These are phyloP conservation scores for Macropis europaea DNA, from an alignment of 2,888 invertebrate species.

Conservation along the genomic window DNA sequence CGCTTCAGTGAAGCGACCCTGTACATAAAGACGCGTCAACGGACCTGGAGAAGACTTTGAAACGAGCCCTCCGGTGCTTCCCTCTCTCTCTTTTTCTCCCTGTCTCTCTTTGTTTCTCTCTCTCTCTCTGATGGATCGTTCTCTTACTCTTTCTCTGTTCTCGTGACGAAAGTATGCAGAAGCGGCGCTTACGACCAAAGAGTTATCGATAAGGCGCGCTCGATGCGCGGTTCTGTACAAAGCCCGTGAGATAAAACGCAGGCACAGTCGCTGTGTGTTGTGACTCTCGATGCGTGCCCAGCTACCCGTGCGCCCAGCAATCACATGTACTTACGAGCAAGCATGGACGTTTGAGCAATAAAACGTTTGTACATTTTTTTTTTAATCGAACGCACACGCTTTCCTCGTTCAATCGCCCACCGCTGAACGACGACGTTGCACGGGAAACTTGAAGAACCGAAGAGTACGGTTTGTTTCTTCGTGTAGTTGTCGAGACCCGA, in stretches of 20 bases:
- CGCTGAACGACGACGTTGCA: too few relatives aligned
- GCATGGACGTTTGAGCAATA: constrained; percentile 66
- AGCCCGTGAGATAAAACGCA: constrained; percentile 22
- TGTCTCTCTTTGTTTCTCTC: background rate
- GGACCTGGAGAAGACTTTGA: constrained; percentile 39
- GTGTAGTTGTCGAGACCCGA: background rate
- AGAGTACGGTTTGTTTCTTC: background rate
- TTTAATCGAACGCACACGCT: constrained; percentile 47
- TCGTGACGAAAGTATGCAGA: constrained; percentile 48
- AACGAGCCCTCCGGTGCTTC: constrained; percentile 47
- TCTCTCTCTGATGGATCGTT: constrained; percentile 2
- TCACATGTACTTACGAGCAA: constrained; percentile 52
- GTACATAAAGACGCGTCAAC: constrained; percentile 53
- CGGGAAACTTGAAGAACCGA: too few relatives aligned
- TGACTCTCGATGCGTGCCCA: constrained; percentile 18
- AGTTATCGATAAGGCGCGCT: constrained; percentile 60
- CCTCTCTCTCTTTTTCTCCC: background rate
- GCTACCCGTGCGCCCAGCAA: constrained; percentile 22
- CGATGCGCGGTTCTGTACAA: constrained; percentile 54
- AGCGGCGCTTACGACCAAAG: constrained; percentile 71
- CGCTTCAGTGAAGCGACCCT: constrained; percentile 62
- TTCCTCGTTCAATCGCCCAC: constrained; percentile 8
- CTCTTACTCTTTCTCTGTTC: background rate
- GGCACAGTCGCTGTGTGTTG: constrained; percentile 19
- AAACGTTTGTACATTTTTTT: constrained; percentile 71